A percentile compares a stretch with the other conserved stretches of the same genome.
These are phyloP conservation scores for Leptosomus discolor DNA, from an alignment of 2,113 vertebrate genomes.

Conservation along the genomic window DNA sequence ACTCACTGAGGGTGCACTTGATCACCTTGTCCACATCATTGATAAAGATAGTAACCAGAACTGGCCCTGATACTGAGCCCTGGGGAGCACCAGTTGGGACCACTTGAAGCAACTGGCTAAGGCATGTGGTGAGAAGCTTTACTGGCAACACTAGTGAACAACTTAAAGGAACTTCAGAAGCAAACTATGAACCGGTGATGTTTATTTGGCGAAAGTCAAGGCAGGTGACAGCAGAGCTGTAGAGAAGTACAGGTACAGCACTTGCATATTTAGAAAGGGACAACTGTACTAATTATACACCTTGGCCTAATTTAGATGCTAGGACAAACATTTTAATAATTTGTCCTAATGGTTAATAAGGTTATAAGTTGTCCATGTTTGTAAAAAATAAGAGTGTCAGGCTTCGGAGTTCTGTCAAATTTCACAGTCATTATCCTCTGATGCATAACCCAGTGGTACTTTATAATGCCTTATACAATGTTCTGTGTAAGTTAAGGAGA, in stretches of 20 bases:
- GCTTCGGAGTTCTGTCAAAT: neutral
- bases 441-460: neutral
- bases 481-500: neutral
- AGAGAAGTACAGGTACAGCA: neutral
- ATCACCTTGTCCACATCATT: too few species aligned
- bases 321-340: neutral
- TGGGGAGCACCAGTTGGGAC: too few species aligned
- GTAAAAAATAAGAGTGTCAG: neutral
- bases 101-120: neutral
- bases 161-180: neutral
- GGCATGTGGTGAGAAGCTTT: neutral
- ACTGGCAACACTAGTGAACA: neutral
- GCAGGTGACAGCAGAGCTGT: neutral
- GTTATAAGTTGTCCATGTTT: neutral
- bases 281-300: accelerated
- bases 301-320: neutral
- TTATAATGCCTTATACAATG: neutral
- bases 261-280: neutral
- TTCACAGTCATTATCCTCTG: neutral
- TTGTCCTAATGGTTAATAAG: neutral
- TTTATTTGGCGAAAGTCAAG: neutral
- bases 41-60: too few species aligned
- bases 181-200: neutral
- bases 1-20: too few species aligned
- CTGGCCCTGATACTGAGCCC: too few species aligned